These are phyloP conservation scores for Littorina saxatilis DNA, from an alignment of 1,140 invertebrate genomes.

Conservation along the genomic window DNA sequence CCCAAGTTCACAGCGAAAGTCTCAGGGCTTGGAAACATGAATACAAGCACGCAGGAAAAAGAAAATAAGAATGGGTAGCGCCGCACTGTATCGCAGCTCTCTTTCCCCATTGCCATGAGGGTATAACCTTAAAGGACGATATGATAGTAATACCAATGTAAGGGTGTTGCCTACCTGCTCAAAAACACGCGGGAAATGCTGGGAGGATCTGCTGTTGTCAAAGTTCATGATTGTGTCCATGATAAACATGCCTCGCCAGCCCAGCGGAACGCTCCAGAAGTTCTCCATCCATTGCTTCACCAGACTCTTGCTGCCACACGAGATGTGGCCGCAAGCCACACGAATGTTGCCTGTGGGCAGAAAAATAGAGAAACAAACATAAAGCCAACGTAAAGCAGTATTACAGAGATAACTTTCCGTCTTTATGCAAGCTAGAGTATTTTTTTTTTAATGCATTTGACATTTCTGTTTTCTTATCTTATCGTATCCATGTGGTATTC, in stretches of 20 bases:
- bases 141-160: neutral
- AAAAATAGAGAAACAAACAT: no score
- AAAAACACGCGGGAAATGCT: slow-evolving; percentile 24
- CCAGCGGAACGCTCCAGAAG: neutral
- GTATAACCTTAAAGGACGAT: neutral
- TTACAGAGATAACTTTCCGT: no score
- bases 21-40: no score
- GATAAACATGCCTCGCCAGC: slow-evolving; percentile 43
- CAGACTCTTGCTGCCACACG: neutral
- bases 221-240: slow-evolving; percentile 53
- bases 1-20: no score
- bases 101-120: neutral
- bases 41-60: neutral
- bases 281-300: neutral
- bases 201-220: slow-evolving; percentile 34
- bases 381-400: no score
- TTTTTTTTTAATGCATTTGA: no score
- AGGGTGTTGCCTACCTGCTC: neutral
- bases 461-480: no score
- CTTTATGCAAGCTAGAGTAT: no score
- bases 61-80: neutral
- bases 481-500: no score
- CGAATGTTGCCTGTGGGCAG: neutral
- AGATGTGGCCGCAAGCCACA: neutral
- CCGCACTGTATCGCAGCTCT: neutral